phyloP scores from a whole-genome alignment of 1,140 invertebrate genomes.

The Aphelinus atriplicis region DNA sequence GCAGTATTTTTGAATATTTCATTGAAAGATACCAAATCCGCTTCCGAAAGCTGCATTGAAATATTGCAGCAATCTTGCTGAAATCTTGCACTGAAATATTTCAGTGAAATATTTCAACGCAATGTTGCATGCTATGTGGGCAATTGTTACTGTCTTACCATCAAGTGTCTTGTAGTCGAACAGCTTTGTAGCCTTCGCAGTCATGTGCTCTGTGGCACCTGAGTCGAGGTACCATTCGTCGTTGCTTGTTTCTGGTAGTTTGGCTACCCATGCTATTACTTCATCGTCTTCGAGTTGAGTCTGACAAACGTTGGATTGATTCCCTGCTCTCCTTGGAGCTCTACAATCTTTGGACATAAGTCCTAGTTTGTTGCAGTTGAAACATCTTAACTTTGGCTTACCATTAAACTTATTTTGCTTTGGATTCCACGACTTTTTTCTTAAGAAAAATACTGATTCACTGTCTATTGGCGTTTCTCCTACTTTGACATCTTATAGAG shows the following conservation, averaged over 20 bases:
- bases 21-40: too few relatives aligned
- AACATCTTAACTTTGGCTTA: neutral
- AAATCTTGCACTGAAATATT: too few relatives aligned
- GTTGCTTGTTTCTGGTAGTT: too few relatives aligned
- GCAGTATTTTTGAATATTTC: too few relatives aligned
- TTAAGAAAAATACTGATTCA: neutral
- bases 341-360: neutral
- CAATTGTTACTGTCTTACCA: neutral
- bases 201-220: neutral
- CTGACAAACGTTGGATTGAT: neutral
- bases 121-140: too few relatives aligned
- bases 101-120: too few relatives aligned
- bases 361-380: neutral
- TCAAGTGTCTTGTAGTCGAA: neutral
- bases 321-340: neutral
- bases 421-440: neutral
- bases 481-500: conserved; percentile 4
- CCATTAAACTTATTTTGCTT: neutral
- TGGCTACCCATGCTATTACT: neutral
- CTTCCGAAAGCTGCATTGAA: too few relatives aligned
- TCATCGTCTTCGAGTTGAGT: neutral
- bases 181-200: neutral
- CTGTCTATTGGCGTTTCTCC: neutral
- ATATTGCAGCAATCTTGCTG: too few relatives aligned
- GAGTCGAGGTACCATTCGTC: neutral